Base-by-base conservation (phyloP, 2,888 invertebrate species). In the Anthophora plumipes region DNA sequence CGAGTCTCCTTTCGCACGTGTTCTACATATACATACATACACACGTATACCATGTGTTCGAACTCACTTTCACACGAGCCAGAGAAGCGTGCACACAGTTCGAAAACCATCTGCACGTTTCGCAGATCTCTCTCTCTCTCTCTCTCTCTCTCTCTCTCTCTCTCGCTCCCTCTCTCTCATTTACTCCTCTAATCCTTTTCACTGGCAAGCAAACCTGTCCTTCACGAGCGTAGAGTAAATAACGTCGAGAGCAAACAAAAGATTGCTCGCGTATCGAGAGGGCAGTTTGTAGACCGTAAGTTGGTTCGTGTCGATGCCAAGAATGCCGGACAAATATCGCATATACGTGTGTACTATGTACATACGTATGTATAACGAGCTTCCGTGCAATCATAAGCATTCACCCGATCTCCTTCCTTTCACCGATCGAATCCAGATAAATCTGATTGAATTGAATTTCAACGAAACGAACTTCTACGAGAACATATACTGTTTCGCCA, bases 111-210 rank as follows among this genome's bases (percentile, higher is more conserved):
- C 50, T 14, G 39, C 11, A 4, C 12, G 39, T 4, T 37, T 4
- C 59, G 3, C 41, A 22, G 39, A 60, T 70, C 69, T 39, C 14
- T 12, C 70, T 70, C 39, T n/a, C 57, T 31, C 31, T 31, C 31
- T 31, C 70, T 70, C 39, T 37, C 57, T 39, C 14, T 12, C 70
- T 70, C 39, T n/a, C 57, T 31, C 31, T 31, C 31, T 70, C 69
- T 39, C 14, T 12, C 70, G 61, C 39, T n/a, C 57, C 4, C 31
- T 31, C 31, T 31, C 70, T 70, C 39, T 37, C 57, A 41, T 61
- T 61, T 61, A 9, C 11, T 39, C 69, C n/a, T 22, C 50, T 61
- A 41, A 61, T 61, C 61, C 61, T 25, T 61, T 48, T 61, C 61
- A 12, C 39, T n/a, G 41, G 50, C 14, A 39, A 70, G 50, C 50